Percentiles rank a stretch among this genome's conserved stretches.
These are phyloP conservation scores for Gymnoscelis rufifasciata DNA, from an alignment of 2,888 invertebrate species.

Conservation along the genomic window DNA sequence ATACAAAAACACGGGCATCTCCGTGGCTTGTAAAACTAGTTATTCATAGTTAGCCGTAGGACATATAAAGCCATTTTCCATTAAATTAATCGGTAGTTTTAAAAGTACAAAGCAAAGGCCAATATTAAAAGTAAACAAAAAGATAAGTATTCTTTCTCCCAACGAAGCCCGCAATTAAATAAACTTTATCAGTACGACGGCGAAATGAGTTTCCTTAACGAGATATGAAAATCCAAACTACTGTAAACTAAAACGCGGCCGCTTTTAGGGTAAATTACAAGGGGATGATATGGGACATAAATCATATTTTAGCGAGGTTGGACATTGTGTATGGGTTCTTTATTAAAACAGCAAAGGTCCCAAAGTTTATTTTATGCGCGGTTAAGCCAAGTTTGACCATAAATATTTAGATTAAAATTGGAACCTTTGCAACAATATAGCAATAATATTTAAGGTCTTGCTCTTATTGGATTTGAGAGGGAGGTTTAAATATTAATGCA, in stretches of 20 bases:
- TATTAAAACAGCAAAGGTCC: not conserved
- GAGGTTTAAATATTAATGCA: not conserved
- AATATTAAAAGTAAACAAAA: conserved; percentile 2
- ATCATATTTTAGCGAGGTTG: conserved; percentile 18
- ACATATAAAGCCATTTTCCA: too few species aligned
- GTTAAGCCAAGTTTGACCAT: not conserved
- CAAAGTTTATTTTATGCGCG: not conserved
- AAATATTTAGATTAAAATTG: not conserved
- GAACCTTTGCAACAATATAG: not conserved
- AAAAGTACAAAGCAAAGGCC: not conserved
- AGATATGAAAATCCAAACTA: conserved; percentile 34
- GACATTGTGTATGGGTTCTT: conserved; percentile 13
- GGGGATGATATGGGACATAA: conserved; percentile 23
- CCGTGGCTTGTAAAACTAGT: too few species aligned
- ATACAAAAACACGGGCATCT: too few species aligned
- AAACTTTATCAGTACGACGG: conserved; percentile 24
- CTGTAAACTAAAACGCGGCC: conserved; percentile 30
- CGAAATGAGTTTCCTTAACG: conserved; percentile 35
- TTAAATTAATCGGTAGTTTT: not conserved
- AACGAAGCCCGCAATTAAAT: conserved; percentile 14
- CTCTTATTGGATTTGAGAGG: too few species aligned
- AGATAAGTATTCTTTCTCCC: conserved; percentile 25
- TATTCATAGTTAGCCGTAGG: too few species aligned
- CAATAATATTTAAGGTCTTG: too few species aligned
- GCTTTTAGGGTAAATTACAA: conserved; percentile 30